Base-by-base conservation (phyloP, 1,140 invertebrate genomes). In the Hylaeus anthracinus region DNA sequence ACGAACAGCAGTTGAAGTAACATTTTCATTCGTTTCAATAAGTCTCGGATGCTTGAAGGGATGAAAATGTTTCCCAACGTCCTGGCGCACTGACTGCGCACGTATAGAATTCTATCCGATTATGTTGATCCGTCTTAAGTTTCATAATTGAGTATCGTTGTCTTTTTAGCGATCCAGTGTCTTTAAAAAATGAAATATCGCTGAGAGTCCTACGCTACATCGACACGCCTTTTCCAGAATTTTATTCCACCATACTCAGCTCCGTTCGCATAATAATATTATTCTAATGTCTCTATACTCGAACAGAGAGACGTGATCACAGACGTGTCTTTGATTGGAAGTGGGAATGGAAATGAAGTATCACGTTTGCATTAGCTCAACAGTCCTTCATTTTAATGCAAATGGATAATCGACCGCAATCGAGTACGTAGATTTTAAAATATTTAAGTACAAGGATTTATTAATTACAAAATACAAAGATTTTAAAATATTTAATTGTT, bases 1-100 rank as follows among this genome's bases (percentile, higher is more conserved):
- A 67, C 45, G 65, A 51, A 67, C 45, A 51, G 65, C 65, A 67
- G 45, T 67, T 67, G n/a, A 51, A 67, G 65, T 67, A 51, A 67
- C 45, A 51, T 51, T 67, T 67, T 67, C 65, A 51, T 67, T 67
- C 45, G 45, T 67, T 67, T 51, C 48, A 66, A 48, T 51, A 67
- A 67, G 65, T 48, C 45, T n/a, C 45, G 64, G n/a, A 4, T 51
- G 43, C 45, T 53, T 1, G 65, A 51, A 51, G n/a, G n/a, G 45
- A 37, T 53, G n/a, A 14, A 51, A 67, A 67, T 67, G 45, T 67
- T 67, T 51, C 65, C 1, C 65, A 10, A 26, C 63, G 43, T 26
- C 26, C 41, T 37, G 37, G 3, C 2, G 1, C 15, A n/a, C n/a
- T 26, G 8, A 58, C 39, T 37, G 60, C 60, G 60, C 37, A 8